Evolutionary conservation across 2,888 invertebrate species (phyloP).

Genomic region (Horisme vitalbata): DNA sequence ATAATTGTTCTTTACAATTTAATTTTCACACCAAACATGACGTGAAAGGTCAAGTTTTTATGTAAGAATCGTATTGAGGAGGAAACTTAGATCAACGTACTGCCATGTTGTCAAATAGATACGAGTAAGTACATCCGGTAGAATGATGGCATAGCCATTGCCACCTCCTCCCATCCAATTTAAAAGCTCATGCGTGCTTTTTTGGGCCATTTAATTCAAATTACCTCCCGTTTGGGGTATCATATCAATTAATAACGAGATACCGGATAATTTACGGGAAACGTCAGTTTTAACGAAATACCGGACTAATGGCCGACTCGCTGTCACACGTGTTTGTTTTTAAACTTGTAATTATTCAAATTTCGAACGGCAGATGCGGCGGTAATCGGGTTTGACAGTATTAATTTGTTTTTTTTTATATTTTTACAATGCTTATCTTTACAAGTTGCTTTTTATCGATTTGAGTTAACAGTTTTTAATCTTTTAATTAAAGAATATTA

Average conservation of each 20-base stretch:
- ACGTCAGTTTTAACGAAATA: constrained; percentile 66
- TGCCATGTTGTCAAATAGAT: no score
- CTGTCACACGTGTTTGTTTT: constrained; percentile 41
- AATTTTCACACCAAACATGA: no score
- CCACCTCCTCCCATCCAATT: constrained; percentile 26
- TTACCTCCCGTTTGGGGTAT: constrained; percentile 45
- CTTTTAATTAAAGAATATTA: no score
- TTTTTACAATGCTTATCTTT: no score
- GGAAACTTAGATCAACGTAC: no score
- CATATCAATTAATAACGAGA: constrained; percentile 30
- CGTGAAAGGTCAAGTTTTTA: no score
- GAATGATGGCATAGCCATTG: constrained; percentile 8
- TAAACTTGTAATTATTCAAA: constrained; percentile 71
- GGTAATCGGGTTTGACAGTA: constrained; percentile 41
- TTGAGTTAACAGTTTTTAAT: no score
- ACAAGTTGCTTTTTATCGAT: no score
- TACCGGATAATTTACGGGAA: constrained; percentile 57
- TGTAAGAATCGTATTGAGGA: no score
- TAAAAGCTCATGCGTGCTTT: constrained; percentile 34
- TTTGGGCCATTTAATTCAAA: constrained; percentile 51
- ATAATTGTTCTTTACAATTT: no score
- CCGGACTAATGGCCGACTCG: constrained; percentile 40
- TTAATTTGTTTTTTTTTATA: constrained; percentile 20
- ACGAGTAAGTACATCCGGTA: constrained; percentile 4
- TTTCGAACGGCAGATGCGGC: constrained; percentile 73